Base-by-base conservation (phyloP, 2,113 vertebrate genomes). In the Xiphophorus hellerii region DNA sequence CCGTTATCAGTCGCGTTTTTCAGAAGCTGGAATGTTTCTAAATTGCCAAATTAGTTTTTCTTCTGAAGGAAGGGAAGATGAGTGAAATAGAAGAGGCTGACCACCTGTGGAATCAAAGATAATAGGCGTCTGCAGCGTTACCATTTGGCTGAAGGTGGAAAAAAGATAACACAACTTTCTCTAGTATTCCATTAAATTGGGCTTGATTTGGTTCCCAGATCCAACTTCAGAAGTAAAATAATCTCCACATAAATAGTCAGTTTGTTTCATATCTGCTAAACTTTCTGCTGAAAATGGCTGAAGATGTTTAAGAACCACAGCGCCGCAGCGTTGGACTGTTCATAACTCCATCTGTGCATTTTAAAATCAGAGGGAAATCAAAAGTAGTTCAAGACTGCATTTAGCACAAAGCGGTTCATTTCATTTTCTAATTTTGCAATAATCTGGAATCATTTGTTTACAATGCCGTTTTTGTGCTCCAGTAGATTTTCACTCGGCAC, bases 301-400 rank as follows among this genome's bases (percentile, higher is more conserved):
- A 2, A 8, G 48, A 6, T 22, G 20, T 51, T 25, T n/a, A 25
- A n/a, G 7, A 58, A 58, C 20, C 20, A 25, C 2, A 10, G 4
- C 8, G 25, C 72, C 64, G 77, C 44, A 51, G 62, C 54, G 13
- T 76, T 73, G 74, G 78, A 84, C 64, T 1, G 8, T 25, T 58
- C 8, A 58, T n/a, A 11, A 51, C 25, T 1, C 17, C 14, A 48
- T 25, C 51, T 25, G 7, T 10, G 7, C 20, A 25, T n/a, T 58
- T 25, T 58, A n/a, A 58, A 11, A n/a, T 11, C 0, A n/a, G 25
- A n/a, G 22, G 22, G 25, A 58, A 58, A 58, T n/a, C 8, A 58
- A n/a, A 20, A 58, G 31, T 27, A 64, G 67, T 65, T 75, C 67
- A 42, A 73, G 17, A 63, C 44, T 58, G 60, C 54, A 22, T 67